Percentiles rank a stretch among this genome's conserved stretches.
These are phyloP conservation scores for Peribatodes rhomboidaria DNA, from an alignment of 2,888 invertebrate genomes.

Conservation along the genomic window DNA sequence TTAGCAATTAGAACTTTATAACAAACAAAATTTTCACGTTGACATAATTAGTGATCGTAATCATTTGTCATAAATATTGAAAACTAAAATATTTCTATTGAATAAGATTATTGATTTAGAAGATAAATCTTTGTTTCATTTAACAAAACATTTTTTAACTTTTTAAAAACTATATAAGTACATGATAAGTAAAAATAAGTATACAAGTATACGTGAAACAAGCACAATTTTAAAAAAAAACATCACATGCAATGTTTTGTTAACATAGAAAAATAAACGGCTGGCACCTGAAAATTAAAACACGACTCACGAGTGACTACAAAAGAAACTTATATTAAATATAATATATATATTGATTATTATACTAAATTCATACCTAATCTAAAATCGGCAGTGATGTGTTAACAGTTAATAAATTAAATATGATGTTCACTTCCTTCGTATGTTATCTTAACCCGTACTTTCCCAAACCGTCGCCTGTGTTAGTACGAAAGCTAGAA, in stretches of 20 bases:
- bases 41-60: background rate
- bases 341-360: no score
- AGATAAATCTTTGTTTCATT: no score
- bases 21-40: background rate
- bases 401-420: constrained; percentile 57
- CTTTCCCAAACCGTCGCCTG: constrained; percentile 73
- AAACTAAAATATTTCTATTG: no score
- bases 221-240: no score
- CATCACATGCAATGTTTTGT: background rate
- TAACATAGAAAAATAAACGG: background rate
- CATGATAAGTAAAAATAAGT: no score
- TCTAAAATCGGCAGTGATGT: constrained; percentile 62
- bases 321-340: background rate
- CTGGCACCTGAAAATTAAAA: background rate
- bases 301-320: background rate
- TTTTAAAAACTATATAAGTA: no score
- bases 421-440: constrained; percentile 62
- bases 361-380: constrained; percentile 67
- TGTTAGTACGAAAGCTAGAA: constrained; percentile 85
- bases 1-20: background rate
- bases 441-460: constrained; percentile 83
- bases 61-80: no score
- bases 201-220: no score
- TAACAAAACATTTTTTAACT: no score
- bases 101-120: no score